These are phyloP conservation scores for Drosophila limbata DNA, from an alignment of 2,888 invertebrate species.

Conservation along the genomic window DNA sequence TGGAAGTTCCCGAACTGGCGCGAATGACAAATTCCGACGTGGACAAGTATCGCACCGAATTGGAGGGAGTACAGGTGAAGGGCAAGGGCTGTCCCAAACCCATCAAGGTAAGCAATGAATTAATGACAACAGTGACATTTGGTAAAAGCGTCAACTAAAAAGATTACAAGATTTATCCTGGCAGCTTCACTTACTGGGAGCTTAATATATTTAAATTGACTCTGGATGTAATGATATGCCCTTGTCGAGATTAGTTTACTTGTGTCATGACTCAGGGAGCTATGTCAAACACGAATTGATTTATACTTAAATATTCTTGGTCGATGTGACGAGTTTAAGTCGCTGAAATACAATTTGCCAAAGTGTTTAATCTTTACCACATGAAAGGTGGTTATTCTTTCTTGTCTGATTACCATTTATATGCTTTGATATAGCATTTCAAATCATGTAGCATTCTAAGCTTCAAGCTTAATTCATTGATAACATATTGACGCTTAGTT, in stretches of 20 bases:
- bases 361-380: not conserved
- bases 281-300: not conserved
- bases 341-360: too few relatives aligned
- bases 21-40: slow-evolving; percentile 95
- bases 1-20: slow-evolving; percentile 97
- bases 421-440: not conserved
- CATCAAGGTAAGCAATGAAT: slow-evolving; percentile 87
- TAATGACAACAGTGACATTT: not conserved
- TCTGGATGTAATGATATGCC: too few relatives aligned
- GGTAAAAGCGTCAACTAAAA: too few relatives aligned
- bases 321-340: not conserved
- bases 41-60: slow-evolving; percentile 92
- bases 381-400: not conserved
- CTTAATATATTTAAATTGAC: not conserved
- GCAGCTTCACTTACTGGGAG: not conserved
- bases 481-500: too few relatives aligned
- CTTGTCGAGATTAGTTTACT: too few relatives aligned
- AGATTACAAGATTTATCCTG: too few relatives aligned
- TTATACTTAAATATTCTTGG: not conserved
- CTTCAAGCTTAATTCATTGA: too few relatives aligned
- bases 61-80: slow-evolving; percentile 98
- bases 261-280: too few relatives aligned
- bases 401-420: too few relatives aligned
- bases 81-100: slow-evolving; percentile 98
- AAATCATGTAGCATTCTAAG: not conserved